Conservation (phyloP, 35 echinoderm and acorn worm species). For the Apostichopus californicus region DNA sequence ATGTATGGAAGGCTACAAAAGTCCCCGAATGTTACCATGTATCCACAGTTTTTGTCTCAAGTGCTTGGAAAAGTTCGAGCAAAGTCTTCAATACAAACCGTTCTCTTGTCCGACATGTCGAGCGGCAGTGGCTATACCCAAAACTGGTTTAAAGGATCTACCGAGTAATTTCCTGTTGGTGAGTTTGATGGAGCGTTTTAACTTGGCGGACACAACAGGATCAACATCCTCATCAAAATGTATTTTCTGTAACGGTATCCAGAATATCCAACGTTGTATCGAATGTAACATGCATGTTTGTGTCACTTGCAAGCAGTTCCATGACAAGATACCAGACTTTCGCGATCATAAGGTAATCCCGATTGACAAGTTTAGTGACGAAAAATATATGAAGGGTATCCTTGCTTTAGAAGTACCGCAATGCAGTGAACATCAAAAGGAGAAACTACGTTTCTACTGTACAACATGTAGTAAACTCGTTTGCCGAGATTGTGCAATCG, state of each 20-base stretch:
- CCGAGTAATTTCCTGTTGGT: slow-evolving; percentile 24
- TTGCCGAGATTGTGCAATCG: too few species aligned
- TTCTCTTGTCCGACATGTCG: slow-evolving; percentile 46
- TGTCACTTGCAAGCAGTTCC: neutral
- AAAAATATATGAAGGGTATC: neutral
- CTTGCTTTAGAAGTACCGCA: neutral
- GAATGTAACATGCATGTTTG: slow-evolving; percentile 13
- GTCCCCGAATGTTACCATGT: slow-evolving; percentile 41
- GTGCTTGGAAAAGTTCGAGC: neutral
- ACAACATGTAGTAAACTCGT: too few species aligned
- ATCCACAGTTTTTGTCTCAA: slow-evolving; percentile 31
- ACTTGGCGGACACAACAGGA: neutral
- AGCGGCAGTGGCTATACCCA: neutral
- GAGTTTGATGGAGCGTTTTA: slow-evolving; percentile 5
- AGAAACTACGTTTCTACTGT: neutral
- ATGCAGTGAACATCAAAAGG: neutral
- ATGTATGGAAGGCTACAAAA: slow-evolving; percentile 23
- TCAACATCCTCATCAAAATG: neutral
- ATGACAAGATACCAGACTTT: neutral
- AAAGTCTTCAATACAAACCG: neutral
- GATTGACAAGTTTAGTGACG: neutral
- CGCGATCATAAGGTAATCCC: neutral
- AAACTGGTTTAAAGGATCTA: slow-evolving; percentile 14
- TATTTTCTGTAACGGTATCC: neutral
- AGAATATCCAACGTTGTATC: neutral